Evolutionary conservation across 2,113 vertebrate species (phyloP), one percentile per base, ranked within the genome.

Genomic region (Probosciger aterrimus): DNA sequence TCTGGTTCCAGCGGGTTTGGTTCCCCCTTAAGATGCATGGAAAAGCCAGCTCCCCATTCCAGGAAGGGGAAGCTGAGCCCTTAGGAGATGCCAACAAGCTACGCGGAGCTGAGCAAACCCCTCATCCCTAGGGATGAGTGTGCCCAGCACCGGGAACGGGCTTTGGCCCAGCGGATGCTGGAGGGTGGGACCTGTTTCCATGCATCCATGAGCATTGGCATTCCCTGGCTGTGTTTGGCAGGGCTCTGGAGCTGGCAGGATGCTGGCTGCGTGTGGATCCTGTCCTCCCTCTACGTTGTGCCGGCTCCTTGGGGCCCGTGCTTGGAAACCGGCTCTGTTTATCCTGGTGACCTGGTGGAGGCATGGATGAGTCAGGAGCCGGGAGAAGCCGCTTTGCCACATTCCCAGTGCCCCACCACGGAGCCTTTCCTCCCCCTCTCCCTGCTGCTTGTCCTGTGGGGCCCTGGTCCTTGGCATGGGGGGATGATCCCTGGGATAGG

Each of bases 291-390:
- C 22, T 76, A n/a, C 86, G 3, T 91, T 3, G 44, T 0, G 11
- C 63, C 16, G 85, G 85, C 46, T 93, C 24, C 94, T 96, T 93
- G 33, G n/a, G 59, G 16, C 35, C 77, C 60, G 57, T 92, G 89
- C 92, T 76, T 67, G 91, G 95, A 91, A 52, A 93, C 84, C 11
- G 0, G 43, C 68, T 16, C 2, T 96, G 96, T 96, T 97, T 97
- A 89, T 93, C 95, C 97, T 90, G 91, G 93, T 68, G 88, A 94
- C 79, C 53, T 97, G 96, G 95, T 93, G 82, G 15, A 33, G 74
- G 93, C 81, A 93, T 30, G 1, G 82, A 90, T 97, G 97, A 97
- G 91, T 96, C 97, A 97, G 79, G 64, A 77, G 91, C 76, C 85
- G 93, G 78, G 93, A 94, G 96, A 95, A 88, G 88, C 83, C 22